These are phyloP conservation scores for Acrocyrtus sp. DNA, from an alignment of 2,888 invertebrate genomes.

Conservation along the genomic window DNA sequence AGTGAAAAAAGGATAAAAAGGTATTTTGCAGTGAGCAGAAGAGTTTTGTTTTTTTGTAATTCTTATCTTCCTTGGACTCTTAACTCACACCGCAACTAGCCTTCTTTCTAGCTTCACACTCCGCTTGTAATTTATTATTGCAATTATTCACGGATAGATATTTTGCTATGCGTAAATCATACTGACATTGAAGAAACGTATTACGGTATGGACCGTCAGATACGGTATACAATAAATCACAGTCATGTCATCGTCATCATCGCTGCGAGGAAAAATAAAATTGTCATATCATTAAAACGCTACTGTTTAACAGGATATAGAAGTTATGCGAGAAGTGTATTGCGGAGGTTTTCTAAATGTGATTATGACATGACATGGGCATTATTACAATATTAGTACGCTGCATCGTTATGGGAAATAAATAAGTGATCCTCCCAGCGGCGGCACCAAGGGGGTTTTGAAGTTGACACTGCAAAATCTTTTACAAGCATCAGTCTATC, in stretches of 20 bases:
- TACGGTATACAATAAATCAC: background rate
- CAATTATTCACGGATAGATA: constrained; percentile 18
- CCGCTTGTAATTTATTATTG: background rate
- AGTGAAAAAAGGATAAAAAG: background rate
- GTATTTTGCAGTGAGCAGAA: background rate
- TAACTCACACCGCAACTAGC: no score
- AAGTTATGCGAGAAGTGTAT: background rate
- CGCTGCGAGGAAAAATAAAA: background rate
- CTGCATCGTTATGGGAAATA: constrained; percentile 10
- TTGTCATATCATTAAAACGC: background rate
- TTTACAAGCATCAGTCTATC: background rate
- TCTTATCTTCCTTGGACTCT: no score
- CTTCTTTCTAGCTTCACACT: background rate
- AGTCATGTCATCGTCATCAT: background rate
- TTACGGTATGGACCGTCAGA: background rate
- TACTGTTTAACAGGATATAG: background rate
- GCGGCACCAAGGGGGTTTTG: no score
- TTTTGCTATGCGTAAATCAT: constrained; percentile 4
- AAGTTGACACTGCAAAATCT: background rate
- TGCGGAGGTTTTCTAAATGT: background rate
- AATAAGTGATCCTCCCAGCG: constrained; percentile 19
- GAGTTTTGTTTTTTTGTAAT: background rate
- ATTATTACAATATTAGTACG: background rate
- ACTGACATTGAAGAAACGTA: constrained; percentile 9
- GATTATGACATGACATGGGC: background rate